phyloP scores from a whole-genome alignment of 2,113 vertebrate species.

The Chroicocephalus ridibundus region DNA sequence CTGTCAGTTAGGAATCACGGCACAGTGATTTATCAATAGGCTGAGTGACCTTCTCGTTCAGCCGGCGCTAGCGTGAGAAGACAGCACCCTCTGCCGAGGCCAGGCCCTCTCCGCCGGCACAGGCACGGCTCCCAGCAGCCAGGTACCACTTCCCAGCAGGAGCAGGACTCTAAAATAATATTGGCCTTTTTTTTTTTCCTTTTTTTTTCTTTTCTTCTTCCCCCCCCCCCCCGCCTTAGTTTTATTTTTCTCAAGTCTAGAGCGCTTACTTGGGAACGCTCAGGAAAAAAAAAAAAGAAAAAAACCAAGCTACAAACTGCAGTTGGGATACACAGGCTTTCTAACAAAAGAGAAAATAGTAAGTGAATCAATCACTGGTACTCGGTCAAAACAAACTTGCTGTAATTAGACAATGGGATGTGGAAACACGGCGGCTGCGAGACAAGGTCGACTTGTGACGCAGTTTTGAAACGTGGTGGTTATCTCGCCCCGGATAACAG shows the following conservation, averaged over 20 bases:
- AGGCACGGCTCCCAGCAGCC: not conserved
- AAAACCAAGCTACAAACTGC: not conserved
- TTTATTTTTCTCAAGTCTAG: not conserved
- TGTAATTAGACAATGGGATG: not conserved
- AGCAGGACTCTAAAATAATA: not conserved
- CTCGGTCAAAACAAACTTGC: not conserved
- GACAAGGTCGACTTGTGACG: not conserved
- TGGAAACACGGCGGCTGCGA: not conserved
- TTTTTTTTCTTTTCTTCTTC: too few relatives aligned
- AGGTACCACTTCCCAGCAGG: not conserved
- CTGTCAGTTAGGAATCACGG: slow-evolving; percentile 99
- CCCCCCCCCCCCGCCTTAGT: not conserved
- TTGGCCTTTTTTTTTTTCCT: not conserved
- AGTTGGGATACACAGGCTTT: not conserved
- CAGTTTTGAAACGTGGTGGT: rapidly evolving
- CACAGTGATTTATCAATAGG: slow-evolving; percentile 99
- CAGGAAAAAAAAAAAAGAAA: rapidly evolving
- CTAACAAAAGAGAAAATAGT: slow-evolving; percentile 2
- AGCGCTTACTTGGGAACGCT: not conserved
- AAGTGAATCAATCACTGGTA: not conserved
- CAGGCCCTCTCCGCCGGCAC: not conserved
- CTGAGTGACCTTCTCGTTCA: slow-evolving; percentile 94
- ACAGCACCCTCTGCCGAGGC: slow-evolving; percentile 80
- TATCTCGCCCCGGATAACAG: rapidly evolving
- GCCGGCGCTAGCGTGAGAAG: slow-evolving; percentile 72